Evolutionary conservation across 2,797 vertebrate genomes (phyloP), one percentile per base, ranked within the genome.

Genomic region (Perodicticus potto): DNA sequence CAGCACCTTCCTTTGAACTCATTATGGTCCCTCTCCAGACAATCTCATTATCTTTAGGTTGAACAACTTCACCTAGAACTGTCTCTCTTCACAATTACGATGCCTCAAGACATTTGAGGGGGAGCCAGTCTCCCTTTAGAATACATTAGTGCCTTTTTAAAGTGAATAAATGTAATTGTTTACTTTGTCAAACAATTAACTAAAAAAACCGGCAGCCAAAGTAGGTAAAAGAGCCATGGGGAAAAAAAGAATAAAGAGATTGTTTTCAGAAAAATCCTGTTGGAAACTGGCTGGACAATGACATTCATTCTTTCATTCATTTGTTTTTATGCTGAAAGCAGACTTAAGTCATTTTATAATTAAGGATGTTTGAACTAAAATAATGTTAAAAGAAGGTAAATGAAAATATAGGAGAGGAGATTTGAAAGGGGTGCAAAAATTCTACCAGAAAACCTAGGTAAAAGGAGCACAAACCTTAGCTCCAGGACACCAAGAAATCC

Each of bases 101-200:
- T n/a, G 65, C 85, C 94, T 93, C 53, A 20, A 34, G 82, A 69
- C 63, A 74, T 8, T 69, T 72, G 81, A 63, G 49, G 86, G 25
- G 7, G 29, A 80, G 22, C 40, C 45, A n/a, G n/a, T 13, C 63
- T 91, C 78, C 83, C 72, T 91, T 80, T 61, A 89, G 72, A 96
- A 81, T 11, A 74, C 14, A 32, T 65, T 12, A 74, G 61, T 92
- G 84, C 5, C 77, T 59, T 45, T 94, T 88, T n/a, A 84, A 94
- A 81, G 29, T 69, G 81, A 74, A 86, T 93, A 88, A 94, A 80
- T 89, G 80, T 27, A n/a, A 80, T 49, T 65, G 12, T 87, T 95
- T 93, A 76, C n/a, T 65, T 86, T 86, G 70, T 94, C 43, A 59
- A 43, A 69, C 37, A 88, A 69, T 57, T 86, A 83, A 59, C 23